Base-by-base conservation (phyloP, 2,888 invertebrate genomes). In the Trichacis sp. region DNA sequence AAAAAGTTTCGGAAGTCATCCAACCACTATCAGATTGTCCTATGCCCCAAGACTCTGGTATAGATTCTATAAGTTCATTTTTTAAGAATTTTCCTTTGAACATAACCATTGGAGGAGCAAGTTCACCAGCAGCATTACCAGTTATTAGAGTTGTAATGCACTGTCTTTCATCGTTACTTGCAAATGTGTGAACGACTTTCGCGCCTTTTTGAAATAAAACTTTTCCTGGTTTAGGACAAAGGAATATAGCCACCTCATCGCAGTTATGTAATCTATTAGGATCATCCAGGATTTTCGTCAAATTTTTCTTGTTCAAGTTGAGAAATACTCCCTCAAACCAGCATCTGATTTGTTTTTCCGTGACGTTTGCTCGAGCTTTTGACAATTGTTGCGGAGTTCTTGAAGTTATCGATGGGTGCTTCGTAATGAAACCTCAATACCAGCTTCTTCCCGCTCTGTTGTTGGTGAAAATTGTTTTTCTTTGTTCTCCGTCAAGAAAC, bases 1-100 rank as follows among this genome's bases (percentile, higher is more conserved):
- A 81, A 70, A 83, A 82, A 36, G 70, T 72, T 59, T 77, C 77
- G 6, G 73, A 59, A 9, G 77, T 81, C 82, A 79, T 86, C 85
- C 83, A 84, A 1, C 82, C 83, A 55, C 64, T 76, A 20, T 84
- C 82, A 14, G 77, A 78, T 62, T 69, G 74, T 61, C 81, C 83
- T 36, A 80, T 38, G 18, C 76, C 77, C 81, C 82, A 84, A 14
- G 57, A 71, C 59, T 57, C 46, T 42, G 78, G 79, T 20, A 50
- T 47, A 5, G 8, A 11, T 19, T 43, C 8, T 9, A 45, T 19
- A 33, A 65, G 38, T 2, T 24, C 48, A 14, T 15, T 43, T 9
- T 58, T 48, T 17, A 79, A 64, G 50, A 73, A 64, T 58, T 71
- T 56, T 51, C 77, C 77, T 8, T 61, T 52, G 51, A 69, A 79